Percentiles rank a stretch among this genome's conserved stretches.
phyloP scores from a whole-genome alignment of 2,113 vertebrate species.

The Aphelocoma coerulescens region DNA sequence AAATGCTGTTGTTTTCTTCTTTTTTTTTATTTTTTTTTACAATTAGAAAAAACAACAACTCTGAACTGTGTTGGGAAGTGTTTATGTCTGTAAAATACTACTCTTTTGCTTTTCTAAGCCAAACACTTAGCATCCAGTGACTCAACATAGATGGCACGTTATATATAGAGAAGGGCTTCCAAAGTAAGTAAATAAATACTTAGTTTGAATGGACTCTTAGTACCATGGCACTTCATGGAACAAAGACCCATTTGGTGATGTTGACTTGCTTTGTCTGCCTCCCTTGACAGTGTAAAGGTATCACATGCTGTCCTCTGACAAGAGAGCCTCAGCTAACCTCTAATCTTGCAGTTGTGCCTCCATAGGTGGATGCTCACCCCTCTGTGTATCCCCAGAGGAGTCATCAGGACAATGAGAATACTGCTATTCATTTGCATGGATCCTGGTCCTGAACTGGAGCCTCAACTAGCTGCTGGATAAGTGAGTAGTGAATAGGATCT shows the following conservation, averaged over 20 bases:
- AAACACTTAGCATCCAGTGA: neutral
- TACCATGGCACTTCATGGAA: neutral
- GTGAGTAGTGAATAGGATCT: neutral
- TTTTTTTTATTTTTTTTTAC: neutral
- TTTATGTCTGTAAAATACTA: neutral
- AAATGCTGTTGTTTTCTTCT: neutral
- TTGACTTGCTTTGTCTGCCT: neutral
- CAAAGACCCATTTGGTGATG: neutral
- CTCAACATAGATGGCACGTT: neutral
- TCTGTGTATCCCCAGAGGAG: rapidly evolving
- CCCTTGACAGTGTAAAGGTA: neutral
- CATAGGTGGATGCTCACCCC: rapidly evolving
- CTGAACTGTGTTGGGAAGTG: neutral
- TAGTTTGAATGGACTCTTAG: neutral
- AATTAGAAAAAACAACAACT: neutral
- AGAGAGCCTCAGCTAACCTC: neutral
- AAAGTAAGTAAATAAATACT: neutral
- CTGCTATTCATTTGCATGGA: neutral
- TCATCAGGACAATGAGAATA: neutral
- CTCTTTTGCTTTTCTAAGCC: neutral
- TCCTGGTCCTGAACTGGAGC: too few species aligned
- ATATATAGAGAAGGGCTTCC: neutral
- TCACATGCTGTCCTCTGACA: neutral
- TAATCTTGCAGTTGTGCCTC: neutral
- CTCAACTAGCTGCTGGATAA: neutral